Base-by-base conservation (phyloP, 2,888 invertebrate species). In the Unio pictorum region DNA sequence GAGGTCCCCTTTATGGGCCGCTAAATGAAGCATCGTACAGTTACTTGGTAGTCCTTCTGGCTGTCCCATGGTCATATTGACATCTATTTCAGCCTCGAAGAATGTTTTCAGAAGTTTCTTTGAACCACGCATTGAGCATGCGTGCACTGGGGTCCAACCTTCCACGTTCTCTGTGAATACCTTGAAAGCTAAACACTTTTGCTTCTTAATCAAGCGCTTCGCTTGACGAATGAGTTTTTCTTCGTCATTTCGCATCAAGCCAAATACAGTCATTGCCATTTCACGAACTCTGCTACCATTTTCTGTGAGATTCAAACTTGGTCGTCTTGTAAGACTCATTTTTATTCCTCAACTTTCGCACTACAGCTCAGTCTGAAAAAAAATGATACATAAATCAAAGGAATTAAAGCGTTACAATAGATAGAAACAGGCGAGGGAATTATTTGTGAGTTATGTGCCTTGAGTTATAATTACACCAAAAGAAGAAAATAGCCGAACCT, bases 91-190 rank as follows among this genome's bases (percentile, higher is more conserved):
- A 1, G 81, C 66, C 64, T 73, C 72, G 20, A 84, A 67, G 74
- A 83, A 81, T 23, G 75, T 67, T 74, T 84, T 85, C 56, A 85
- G 72, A 20, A 82, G 67, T 55, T 80, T 81, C 62, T 79, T 80
- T 15, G 80, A 78, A 26, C 84, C 82, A 55, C 80, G 74, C 7
- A 84, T 69, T 20, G 81, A 80, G 71, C 83, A 83, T 62, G 85
- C 85, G 66, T 85, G 85, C 28, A 82, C 64, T 23, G 84, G 83
- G 11, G 81, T 84, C 85, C 85, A 85, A 15, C 85, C 85, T 18
- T 81, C 85, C 4, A 85, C 71, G 56, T 83, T 74, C 3, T 79
- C 69, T 20, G 76, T 76, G 60, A 85, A 73, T 18, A 81, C 75
- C 62, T 73, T 71, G 30, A 70, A 60, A 1, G 79, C 83, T 3